A percentile compares a stretch with the other conserved stretches of the same genome.
These are phyloP conservation scores for Drosophila emarginata DNA, from an alignment of 2,888 invertebrate genomes.

Conservation along the genomic window DNA sequence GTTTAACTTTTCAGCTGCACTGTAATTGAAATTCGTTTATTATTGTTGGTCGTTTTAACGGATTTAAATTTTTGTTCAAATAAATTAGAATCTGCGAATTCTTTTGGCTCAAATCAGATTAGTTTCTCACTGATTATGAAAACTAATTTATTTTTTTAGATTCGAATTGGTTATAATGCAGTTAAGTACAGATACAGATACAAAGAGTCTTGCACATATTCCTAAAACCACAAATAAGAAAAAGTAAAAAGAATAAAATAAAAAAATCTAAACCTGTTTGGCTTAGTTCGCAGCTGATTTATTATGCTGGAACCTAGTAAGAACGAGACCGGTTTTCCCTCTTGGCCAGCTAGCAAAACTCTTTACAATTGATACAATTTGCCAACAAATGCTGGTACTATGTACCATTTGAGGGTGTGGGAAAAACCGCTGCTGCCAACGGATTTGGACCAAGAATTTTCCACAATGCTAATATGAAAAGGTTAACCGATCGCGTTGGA, in stretches of 20 bases:
- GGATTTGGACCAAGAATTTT: conserved; percentile 28
- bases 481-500: neutral
- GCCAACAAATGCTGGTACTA: conserved; percentile 26
- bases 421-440: conserved; percentile 31
- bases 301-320: conserved; percentile 32
- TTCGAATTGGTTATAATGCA: neutral
- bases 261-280: conserved; percentile 69
- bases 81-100: conserved; percentile 20
- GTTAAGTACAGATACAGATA: conserved; percentile 17
- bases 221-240: neutral
- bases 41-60: conserved; percentile 41
- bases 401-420: conserved; percentile 41
- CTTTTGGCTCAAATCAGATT: conserved; percentile 27
- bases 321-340: conserved; percentile 55
- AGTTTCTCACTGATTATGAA: conserved; percentile 36
- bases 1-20: conserved; percentile 65
- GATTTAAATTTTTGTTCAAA: conserved; percentile 35
- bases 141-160: conserved; percentile 20
- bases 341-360: conserved; percentile 37
- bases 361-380: conserved; percentile 72
- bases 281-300: conserved; percentile 50
- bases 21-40: conserved; percentile 61
- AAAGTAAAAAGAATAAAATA: neutral
- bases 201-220: conserved; percentile 37
- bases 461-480: conserved; percentile 21